Percentiles rank a stretch among this genome's conserved stretches.
These are phyloP conservation scores for Falcunculus frontatus DNA, from an alignment of 2,113 vertebrate species.

Conservation along the genomic window DNA sequence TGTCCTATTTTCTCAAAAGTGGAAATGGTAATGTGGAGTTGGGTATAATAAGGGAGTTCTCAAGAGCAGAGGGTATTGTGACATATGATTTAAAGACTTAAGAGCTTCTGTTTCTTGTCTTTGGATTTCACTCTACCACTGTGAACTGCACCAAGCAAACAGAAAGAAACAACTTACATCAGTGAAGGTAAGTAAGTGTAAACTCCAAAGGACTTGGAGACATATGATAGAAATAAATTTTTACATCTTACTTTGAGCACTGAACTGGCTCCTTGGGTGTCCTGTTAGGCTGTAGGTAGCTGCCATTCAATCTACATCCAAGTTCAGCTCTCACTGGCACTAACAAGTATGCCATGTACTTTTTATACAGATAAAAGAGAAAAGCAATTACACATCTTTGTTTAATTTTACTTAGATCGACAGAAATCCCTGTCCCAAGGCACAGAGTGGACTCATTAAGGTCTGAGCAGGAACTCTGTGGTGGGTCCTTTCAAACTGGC, in stretches of 20 bases:
- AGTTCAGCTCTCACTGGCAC: background rate
- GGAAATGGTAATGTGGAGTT: background rate
- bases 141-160: background rate
- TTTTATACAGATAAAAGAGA: background rate
- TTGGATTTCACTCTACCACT: background rate
- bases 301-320: background rate
- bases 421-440: background rate
- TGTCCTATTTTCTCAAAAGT: background rate
- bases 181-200: background rate
- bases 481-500: background rate
- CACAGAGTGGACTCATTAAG: background rate
- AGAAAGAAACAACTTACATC: accelerated
- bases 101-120: background rate
- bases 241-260: background rate
- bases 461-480: background rate
- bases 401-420: background rate
- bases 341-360: accelerated
- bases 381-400: background rate
- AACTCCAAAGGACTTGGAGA: background rate
- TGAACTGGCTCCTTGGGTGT: background rate
- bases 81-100: background rate
- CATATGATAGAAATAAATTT: background rate
- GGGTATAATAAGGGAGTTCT: background rate
- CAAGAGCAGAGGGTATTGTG: background rate
- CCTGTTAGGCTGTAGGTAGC: background rate